Evolutionary conservation across 2,113 vertebrate species (phyloP).

Genomic region (Myiozetetes cayanensis): DNA sequence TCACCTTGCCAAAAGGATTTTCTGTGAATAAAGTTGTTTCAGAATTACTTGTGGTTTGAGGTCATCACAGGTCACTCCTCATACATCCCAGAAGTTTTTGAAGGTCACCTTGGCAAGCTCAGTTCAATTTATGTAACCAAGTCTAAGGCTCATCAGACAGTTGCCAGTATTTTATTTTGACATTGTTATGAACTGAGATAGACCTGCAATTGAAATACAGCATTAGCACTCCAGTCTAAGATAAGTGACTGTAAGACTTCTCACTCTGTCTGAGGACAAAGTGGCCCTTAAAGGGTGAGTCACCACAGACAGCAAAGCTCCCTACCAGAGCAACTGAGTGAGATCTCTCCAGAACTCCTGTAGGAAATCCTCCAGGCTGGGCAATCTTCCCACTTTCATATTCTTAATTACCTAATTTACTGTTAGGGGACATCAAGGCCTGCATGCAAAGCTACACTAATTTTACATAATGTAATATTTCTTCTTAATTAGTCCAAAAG

Average conservation of each 20-base stretch:
- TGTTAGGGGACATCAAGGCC: not conserved
- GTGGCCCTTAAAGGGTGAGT: not conserved
- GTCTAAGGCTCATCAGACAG: not conserved
- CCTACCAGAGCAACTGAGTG: not conserved
- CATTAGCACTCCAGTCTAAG: not conserved
- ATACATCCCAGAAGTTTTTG: not conserved
- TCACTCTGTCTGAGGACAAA: not conserved
- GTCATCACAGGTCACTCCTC: not conserved
- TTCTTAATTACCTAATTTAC: not conserved
- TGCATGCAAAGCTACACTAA: not conserved
- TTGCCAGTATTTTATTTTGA: not conserved
- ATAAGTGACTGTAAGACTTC: not conserved
- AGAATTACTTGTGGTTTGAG: not conserved
- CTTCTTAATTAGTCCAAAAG: slow-evolving; percentile 6
- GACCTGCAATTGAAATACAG: not conserved
- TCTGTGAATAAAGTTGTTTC: not conserved
- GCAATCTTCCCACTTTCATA: slow-evolving; percentile 17
- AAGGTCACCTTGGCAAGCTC: not conserved
- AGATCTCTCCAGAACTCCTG: not conserved
- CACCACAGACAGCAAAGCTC: not conserved
- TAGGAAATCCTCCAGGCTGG: not conserved
- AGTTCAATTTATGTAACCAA: not conserved
- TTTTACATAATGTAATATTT: slow-evolving; percentile 20
- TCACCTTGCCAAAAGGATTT: not conserved
- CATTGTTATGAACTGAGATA: not conserved